Percentiles rank a stretch among this genome's conserved stretches.
Conservation (phyloP, 2,888 invertebrate genomes). For the Phengaris alcon region DNA sequence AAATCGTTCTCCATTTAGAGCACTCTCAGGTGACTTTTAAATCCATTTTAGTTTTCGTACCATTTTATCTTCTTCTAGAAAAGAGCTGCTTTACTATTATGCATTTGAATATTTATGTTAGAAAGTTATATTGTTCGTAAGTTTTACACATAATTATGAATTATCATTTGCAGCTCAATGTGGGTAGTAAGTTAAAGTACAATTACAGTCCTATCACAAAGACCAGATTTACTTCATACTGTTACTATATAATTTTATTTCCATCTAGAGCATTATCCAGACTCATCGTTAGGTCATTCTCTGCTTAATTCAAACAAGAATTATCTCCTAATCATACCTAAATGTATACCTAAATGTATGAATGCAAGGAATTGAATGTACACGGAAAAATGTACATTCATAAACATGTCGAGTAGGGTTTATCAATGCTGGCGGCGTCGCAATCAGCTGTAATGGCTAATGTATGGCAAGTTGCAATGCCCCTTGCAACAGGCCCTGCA, state of each 20-base stretch:
- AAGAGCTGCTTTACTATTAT: neutral
- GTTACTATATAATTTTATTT: neutral
- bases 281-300: neutral
- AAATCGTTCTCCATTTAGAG: neutral
- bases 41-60: conserved; percentile 3
- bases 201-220: too few relatives aligned
- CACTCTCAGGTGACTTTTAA: conserved; percentile 17
- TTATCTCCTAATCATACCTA: neutral
- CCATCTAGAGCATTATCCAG: neutral
- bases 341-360: conserved; percentile 5
- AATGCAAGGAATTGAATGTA: conserved; percentile 1
- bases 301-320: conserved; percentile 6
- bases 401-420: conserved; percentile 43
- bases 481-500: conserved; percentile 52
- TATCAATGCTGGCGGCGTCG: conserved; percentile 65
- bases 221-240: too few relatives aligned
- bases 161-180: too few relatives aligned
- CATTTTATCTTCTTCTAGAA: neutral
- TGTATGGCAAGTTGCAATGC: conserved; percentile 51
- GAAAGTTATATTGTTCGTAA: neutral
- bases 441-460: conserved; percentile 70
- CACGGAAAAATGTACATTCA: conserved; percentile 28
- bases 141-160: too few relatives aligned
- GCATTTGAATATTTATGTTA: neutral
- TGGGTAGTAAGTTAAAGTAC: too few relatives aligned